phyloP scores from a whole-genome alignment of 2,888 invertebrate species.

The Dinocampus coccinellae region DNA sequence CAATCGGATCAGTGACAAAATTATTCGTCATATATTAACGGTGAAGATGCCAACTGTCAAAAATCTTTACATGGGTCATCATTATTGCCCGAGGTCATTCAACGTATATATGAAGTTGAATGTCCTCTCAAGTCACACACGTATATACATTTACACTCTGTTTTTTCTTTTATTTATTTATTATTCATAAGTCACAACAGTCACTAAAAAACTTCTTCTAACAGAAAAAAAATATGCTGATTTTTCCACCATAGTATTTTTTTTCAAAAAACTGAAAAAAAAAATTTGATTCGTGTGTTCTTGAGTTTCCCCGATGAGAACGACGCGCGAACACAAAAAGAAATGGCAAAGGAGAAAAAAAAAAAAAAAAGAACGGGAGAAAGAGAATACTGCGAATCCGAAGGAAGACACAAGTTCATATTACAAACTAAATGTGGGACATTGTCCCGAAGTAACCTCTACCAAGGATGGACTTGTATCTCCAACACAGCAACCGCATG shows the following conservation, averaged over 20 bases:
- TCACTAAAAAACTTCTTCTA: not conserved
- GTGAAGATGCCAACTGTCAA: not conserved
- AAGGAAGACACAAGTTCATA: constrained; percentile 65
- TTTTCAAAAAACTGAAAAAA: too few species aligned
- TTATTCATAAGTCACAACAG: constrained; percentile 7
- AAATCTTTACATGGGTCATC: constrained; percentile 45
- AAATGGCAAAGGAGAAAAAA: too few species aligned
- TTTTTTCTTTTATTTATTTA: not conserved
- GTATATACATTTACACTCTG: not conserved
- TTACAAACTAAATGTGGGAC: constrained; percentile 66
- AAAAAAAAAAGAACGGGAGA: constrained; percentile 23
- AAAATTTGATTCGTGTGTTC: constrained; percentile 19
- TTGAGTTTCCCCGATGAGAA: constrained; percentile 3
- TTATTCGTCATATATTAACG: not conserved
- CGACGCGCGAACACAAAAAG: too few species aligned
- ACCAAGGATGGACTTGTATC: constrained; percentile 67
- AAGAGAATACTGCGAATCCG: constrained; percentile 41
- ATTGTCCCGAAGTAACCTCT: constrained; percentile 68
- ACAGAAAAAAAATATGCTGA: not conserved
- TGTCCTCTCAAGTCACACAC: constrained; percentile 42
- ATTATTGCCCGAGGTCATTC: constrained; percentile 62
- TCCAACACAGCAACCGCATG: constrained; percentile 33
- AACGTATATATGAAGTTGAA: constrained; percentile 53
- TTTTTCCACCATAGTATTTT: not conserved
- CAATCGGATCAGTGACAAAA: not conserved